Evolutionary conservation across 2,888 invertebrate species (phyloP), one percentile per base, ranked within the genome.

Genomic region (Adineta ricciae): DNA sequence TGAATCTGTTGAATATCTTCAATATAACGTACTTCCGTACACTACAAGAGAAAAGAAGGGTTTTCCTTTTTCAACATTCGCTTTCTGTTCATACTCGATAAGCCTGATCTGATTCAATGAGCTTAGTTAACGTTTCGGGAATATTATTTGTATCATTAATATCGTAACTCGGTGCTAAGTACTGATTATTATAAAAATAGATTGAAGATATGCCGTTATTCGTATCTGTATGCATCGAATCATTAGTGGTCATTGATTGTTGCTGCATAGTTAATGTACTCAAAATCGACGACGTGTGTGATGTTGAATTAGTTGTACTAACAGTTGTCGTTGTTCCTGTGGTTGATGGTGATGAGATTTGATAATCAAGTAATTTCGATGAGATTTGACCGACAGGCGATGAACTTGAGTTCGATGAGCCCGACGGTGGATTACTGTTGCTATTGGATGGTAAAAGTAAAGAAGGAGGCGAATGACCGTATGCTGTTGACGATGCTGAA

Each of bases 1-100:
- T 83, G 83, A 84, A 85, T 52, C 14, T 73, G 83, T 27, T 83
- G 50, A 41, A 85, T 84, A n/a, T 83, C 83, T 32, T 85, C 85
- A 21, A 85, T 84, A 50, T 83, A 72, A 49, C 82, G 73, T 1
- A 72, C 41, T 84, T 85, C 85, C 16, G 84, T 84, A 56, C 85
- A 85, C 36, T 85, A 46, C 5, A 78, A 78, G 24, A 78, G 1
- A 78, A 78, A 0, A 41, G 24, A n/a, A 41, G n/a, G n/a, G 9
- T n/a, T 24, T 46, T 46, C n/a, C 11, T 9, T 24, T 0, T 3
- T 41, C 38, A 24, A 2, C 24, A 3, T 14, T 11, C 11, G 46
- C 5, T 46, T 46, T 46, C 11, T 46, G 11, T 78, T 41, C 19
- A 41, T 78, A 78, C 78, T 78, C 78, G 78, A 56, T 85, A 85